phyloP scores from a whole-genome alignment of 2,113 vertebrate genomes.

The Tretioscincus oriximinensis region DNA sequence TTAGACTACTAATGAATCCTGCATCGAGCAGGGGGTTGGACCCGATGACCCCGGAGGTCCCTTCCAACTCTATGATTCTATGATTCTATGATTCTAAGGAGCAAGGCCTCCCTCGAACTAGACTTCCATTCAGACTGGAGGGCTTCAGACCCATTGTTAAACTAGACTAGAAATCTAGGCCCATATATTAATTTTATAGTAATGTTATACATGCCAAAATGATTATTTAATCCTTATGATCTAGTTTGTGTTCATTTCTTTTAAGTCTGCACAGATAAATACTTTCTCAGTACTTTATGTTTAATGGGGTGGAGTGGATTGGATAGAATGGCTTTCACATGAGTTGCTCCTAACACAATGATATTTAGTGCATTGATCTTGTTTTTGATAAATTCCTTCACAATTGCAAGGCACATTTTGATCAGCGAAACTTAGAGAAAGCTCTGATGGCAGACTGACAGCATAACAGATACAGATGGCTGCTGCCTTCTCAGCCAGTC shows the following conservation, averaged over 20 bases:
- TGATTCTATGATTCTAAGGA: too few species aligned
- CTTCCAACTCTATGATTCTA: too few species aligned
- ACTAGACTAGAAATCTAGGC: too few species aligned
- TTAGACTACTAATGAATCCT: too few species aligned
- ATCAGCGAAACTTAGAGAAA: not conserved
- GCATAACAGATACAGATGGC: not conserved
- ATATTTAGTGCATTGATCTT: not conserved
- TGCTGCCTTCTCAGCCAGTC: not conserved
- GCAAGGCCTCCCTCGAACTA: too few species aligned
- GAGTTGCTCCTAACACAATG: not conserved
- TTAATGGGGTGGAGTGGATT: not conserved
- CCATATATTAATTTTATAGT: conserved; percentile 36
- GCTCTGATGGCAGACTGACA: not conserved
- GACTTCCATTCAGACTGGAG: too few species aligned
- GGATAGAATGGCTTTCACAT: not conserved
- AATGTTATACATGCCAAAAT: not conserved
- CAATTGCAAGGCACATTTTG: not conserved
- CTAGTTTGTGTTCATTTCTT: not conserved
- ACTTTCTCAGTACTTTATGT: not conserved
- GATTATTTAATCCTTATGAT: not conserved
- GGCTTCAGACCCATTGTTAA: too few species aligned
- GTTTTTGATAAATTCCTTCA: not conserved
- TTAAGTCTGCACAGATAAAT: accelerated
- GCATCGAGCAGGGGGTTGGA: too few species aligned
- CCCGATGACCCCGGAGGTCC: too few species aligned